A percentile compares a stretch with the other conserved stretches of the same genome.
These are phyloP conservation scores for Zaprionus vittiger DNA, from an alignment of 1,140 invertebrate genomes.

Conservation along the genomic window DNA sequence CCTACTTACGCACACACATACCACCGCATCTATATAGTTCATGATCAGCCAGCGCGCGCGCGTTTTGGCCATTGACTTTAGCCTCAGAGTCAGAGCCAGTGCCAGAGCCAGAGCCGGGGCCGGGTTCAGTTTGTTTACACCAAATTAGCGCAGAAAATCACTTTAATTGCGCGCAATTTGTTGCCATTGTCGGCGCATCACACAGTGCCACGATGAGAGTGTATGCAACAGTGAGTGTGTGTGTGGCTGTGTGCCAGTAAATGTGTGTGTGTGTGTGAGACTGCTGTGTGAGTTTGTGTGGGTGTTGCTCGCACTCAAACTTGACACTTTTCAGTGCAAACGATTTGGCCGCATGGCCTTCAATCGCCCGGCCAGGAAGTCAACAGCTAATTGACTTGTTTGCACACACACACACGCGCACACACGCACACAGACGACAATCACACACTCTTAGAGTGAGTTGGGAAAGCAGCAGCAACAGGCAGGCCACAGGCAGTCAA, in stretches of 20 bases:
- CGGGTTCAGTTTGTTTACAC: conserved; percentile 53
- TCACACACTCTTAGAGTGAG: neutral
- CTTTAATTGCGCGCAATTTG: conserved; percentile 64
- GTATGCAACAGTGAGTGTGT: neutral
- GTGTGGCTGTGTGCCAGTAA: conserved; percentile 5
- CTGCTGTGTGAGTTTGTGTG: conserved; percentile 7
- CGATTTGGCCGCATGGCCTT: conserved; percentile 28
- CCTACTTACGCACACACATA: neutral
- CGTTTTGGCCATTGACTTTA: conserved; percentile 45
- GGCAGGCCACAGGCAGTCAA: neutral
- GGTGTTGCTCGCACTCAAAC: conserved; percentile 29
- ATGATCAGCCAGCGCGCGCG: neutral
- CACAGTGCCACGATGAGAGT: neutral
- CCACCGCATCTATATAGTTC: neutral
- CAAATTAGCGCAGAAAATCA: conserved; percentile 78
- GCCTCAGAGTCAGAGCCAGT: conserved; percentile 17
- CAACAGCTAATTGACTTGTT: conserved; percentile 30
- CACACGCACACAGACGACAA: neutral
- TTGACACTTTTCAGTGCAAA: conserved; percentile 32
- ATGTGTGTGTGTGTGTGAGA: neutral
- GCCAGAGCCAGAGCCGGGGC: neutral
- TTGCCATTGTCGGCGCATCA: conserved; percentile 27
- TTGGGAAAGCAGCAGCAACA: conserved; percentile 11
- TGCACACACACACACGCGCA: conserved; percentile 3
- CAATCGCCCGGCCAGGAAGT: conserved; percentile 34